Base-by-base conservation (phyloP, 37 sponge, comb jelly and placozoan species). In the Dysidea cf. avara region DNA sequence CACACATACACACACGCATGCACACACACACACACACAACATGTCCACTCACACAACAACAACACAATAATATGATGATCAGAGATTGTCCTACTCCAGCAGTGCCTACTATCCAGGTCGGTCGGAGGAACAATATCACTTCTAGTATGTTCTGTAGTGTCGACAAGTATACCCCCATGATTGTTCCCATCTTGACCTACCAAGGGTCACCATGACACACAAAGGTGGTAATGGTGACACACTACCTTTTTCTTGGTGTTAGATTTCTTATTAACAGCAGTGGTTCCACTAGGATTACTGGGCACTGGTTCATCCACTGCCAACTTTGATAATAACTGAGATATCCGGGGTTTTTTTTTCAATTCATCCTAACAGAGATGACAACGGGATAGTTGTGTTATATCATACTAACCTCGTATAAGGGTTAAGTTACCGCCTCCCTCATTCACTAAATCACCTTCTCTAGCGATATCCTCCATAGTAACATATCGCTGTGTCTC, bases 141-240 rank as follows among this genome's bases (percentile, higher is more conserved):
- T 96, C 99, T 36, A 98, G 87, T 50, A 98, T 98, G 53, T 95
- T 98, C 88, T 98, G 99, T 7, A 98, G 77, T 28, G 89, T 88
- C 29, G 99, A 96, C 40, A 98, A 85, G 65, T 98, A 98, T 13
- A 98, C 99, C 13, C 99, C 99, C 86, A 98, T 92, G 36, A 98
- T 77, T 11, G 93, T 95, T 4, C 96, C 94, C 70, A 98, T 75
- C 64, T 94, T 83, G 32, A 86, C 88, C 76, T 87, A 53, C 34
- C 51, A 26, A 50, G 53, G 38, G 53, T 7, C 33, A 68, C 9
- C 33, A 50, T 35, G 57, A 34, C 30, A 33, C 56, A 30, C 1
- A 38, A 1, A 39, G 5, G 39, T 3, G 30, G 47, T 24, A 24
- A 32, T 5, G 54, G 56, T 50, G 24, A 13, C 29, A 66, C 11